Percentiles rank a stretch among this genome's conserved stretches.
Evolutionary conservation across 2,113 vertebrate species (phyloP).

Genomic region (Scartelaos histophorus): DNA sequence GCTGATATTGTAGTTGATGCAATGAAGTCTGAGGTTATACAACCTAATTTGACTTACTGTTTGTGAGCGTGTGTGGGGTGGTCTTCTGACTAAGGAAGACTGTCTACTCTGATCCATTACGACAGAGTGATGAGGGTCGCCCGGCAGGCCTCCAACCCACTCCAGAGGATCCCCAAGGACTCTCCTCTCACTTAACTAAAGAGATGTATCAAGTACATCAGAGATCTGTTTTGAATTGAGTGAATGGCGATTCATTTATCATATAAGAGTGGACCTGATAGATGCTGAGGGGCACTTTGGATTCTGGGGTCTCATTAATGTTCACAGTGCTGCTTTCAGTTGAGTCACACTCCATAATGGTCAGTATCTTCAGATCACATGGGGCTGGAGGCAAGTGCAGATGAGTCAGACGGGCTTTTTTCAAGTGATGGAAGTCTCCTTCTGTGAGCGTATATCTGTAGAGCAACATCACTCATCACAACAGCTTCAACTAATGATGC

Average conservation of each 20-base stretch:
- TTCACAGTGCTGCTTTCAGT: slow-evolving; percentile 81
- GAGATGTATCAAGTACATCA: slow-evolving; percentile 10
- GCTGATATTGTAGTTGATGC: not conserved
- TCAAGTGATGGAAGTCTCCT: slow-evolving; percentile 96
- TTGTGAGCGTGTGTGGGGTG: slow-evolving; percentile 75
- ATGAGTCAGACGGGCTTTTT: slow-evolving; percentile 92
- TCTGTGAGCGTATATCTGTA: slow-evolving; percentile 94
- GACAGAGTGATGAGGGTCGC: slow-evolving; percentile 87
- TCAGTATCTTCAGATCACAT: slow-evolving; percentile 89
- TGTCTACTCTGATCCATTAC: slow-evolving; percentile 75
- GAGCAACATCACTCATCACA: not conserved
- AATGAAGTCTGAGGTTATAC: not conserved
- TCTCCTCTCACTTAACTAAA: slow-evolving; percentile 62
- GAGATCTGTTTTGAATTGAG: not conserved
- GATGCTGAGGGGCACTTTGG: slow-evolving; percentile 85
- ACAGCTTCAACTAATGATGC: not conserved
- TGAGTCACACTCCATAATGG: slow-evolving; percentile 93
- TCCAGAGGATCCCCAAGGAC: slow-evolving; percentile 79
- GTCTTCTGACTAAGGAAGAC: slow-evolving; percentile 61
- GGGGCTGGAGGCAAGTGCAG: slow-evolving; percentile 79
- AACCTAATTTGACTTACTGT: slow-evolving; percentile 76
- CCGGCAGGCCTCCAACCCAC: slow-evolving; percentile 82
- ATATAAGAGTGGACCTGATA: slow-evolving; percentile 82
- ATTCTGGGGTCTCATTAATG: slow-evolving; percentile 65
- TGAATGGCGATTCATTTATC: not conserved